Evolutionary conservation across 2,113 vertebrate genomes (phyloP), one percentile per base, ranked within the genome.

Genomic region (Athene cunicularia): DNA sequence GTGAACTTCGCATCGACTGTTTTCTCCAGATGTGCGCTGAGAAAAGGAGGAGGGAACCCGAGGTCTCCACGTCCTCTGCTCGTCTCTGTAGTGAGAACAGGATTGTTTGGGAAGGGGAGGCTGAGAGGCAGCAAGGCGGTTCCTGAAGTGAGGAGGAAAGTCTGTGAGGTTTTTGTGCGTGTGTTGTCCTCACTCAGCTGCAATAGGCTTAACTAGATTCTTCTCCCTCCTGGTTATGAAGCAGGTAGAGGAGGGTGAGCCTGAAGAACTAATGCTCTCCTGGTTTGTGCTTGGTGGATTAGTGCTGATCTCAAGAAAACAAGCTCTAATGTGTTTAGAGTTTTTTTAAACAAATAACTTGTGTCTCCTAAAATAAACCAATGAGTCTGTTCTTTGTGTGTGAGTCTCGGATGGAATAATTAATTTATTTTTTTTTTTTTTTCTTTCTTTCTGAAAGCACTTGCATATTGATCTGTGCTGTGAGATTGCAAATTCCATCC

Each of bases 161-260:
- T 10, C 19, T 7, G 8, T 9, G 12, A 2, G 8, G 6, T 26
- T 32, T 45, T 9, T 47, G 6, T 33, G 2, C 17, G 3, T 27
- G 11, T 74, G 22, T 1, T 37, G 30, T 63, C n/a, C 22, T 70
- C n/a, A 3, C 21, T 62, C 12, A 2, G 17, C 63, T 70, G 22
- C 60, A 45, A 2, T 8, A 27, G 37, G 13, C 12, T 86, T 52
- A 60, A 21, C 26, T 62, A 49, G 27, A 11, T 80, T 62, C 62
- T 49, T 11, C 14, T 66, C 45, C 24, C 12, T 95, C 4, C 33
- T 86, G 22, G 14, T 21, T 41, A 11, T 23, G n/a, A 58, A 74
- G 39, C 39, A 70, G 47, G 19, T 22, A 3, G 26, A 74, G 43
- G 30, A 50, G 26, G 3, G 16, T 19, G 26, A 85, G 24, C 11